Evolutionary conservation across 2,113 vertebrate genomes (phyloP).

Genomic region (Petrocephalus microphthalmus): DNA sequence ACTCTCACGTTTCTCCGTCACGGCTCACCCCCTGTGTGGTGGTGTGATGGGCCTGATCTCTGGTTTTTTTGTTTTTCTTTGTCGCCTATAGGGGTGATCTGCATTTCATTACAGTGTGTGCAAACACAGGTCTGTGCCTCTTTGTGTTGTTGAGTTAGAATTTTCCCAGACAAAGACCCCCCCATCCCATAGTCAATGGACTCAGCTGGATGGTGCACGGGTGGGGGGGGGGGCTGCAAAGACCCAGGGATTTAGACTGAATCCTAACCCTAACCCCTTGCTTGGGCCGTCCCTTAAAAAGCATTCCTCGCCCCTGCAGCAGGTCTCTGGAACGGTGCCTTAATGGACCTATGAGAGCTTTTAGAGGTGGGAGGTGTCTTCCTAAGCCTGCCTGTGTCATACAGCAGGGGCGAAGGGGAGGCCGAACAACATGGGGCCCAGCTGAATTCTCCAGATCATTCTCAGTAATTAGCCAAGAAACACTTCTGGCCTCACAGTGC

Average conservation of each 20-base stretch:
- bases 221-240: not conserved
- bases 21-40: not conserved
- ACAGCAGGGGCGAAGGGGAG: slow-evolving; percentile 17
- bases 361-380: slow-evolving; percentile 18
- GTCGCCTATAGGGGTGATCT: slow-evolving; percentile 23
- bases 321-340: not conserved
- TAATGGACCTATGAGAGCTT: slow-evolving; percentile 32
- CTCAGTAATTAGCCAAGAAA: slow-evolving; percentile 59
- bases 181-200: slow-evolving; percentile 16
- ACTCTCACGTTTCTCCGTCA: not conserved
- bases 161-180: slow-evolving; percentile 34
- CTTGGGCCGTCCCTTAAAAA: not conserved
- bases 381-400: slow-evolving; percentile 6
- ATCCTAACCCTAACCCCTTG: not conserved
- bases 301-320: not conserved
- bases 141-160: slow-evolving; percentile 51
- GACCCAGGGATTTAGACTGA: not conserved
- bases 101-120: slow-evolving; percentile 45
- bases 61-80: slow-evolving; percentile 31
- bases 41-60: slow-evolving; percentile 10
- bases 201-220: not conserved
- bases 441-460: slow-evolving; percentile 50
- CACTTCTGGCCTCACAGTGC: slow-evolving; percentile 53
- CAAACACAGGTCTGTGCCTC: slow-evolving; percentile 49
- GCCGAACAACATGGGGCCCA: slow-evolving; percentile 42